These are phyloP conservation scores for Pristionchus mayeri DNA, from an alignment of 2,888 invertebrate species.

Conservation along the genomic window DNA sequence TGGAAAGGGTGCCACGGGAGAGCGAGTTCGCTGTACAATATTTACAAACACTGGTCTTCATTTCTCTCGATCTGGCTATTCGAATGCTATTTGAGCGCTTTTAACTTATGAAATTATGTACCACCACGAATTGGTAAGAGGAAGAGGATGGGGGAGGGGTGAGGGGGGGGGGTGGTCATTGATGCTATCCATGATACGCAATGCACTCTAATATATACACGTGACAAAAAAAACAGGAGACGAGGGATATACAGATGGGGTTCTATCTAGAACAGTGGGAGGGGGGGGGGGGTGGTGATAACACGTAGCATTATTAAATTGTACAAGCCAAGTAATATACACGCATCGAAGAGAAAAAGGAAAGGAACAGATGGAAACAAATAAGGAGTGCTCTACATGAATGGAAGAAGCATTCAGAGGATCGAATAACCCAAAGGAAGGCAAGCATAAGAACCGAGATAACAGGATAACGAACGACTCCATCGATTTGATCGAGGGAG, in stretches of 20 bases:
- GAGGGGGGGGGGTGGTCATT: not conserved
- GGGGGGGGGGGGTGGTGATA: not conserved
- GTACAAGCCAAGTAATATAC: slow-evolving; percentile 26
- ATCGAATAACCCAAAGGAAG: not conserved
- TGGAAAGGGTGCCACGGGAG: not conserved
- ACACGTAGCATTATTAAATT: slow-evolving; percentile 43
- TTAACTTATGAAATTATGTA: not conserved
- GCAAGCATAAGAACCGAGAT: not conserved
- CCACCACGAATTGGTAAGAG: slow-evolving; percentile 31
- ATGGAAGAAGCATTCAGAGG: not conserved
- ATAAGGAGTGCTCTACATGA: slow-evolving; percentile 10
- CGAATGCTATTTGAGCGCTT: not conserved
- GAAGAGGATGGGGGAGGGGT: too few relatives aligned
- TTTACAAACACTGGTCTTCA: slow-evolving; percentile 34
- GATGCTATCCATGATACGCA: slow-evolving; percentile 34
- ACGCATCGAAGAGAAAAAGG: slow-evolving; percentile 13
- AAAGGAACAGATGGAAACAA: slow-evolving; percentile 10
- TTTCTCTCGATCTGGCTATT: slow-evolving; percentile 37
- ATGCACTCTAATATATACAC: slow-evolving; percentile 24
- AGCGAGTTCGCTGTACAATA: slow-evolving; percentile 42
- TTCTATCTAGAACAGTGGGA: not conserved
- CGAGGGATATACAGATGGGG: not conserved
- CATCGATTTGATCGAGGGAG: not conserved
- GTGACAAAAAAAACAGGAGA: not conserved
- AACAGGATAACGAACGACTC: slow-evolving; percentile 2